Conservation (phyloP, 1,140 invertebrate species). For the Eulimnadia texana region DNA sequence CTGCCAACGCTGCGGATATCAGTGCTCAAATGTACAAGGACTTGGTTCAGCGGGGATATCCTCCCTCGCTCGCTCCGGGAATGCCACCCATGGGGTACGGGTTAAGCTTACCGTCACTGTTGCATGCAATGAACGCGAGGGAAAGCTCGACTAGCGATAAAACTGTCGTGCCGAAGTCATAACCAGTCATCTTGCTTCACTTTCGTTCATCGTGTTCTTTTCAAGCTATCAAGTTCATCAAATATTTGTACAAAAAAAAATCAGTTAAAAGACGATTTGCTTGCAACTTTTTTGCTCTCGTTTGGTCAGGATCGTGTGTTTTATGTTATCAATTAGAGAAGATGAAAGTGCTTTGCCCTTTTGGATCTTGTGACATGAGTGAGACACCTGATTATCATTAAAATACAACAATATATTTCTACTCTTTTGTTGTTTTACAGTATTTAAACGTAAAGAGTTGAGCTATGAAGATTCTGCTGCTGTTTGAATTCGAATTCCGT, state of each 20-base stretch:
- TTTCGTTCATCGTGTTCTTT: no score
- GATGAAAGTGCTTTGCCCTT: no score
- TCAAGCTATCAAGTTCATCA: no score
- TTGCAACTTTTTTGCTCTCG: no score
- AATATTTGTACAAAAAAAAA: no score
- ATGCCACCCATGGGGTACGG: background rate
- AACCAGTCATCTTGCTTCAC: background rate
- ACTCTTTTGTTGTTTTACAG: background rate
- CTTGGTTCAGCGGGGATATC: slow-evolving; percentile 12
- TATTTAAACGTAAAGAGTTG: background rate
- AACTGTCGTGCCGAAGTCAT: background rate
- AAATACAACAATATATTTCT: background rate
- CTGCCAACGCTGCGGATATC: slow-evolving; percentile 1
- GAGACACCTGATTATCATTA: no score
- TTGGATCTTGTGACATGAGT: no score
- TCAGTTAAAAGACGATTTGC: no score
- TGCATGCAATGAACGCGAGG: background rate
- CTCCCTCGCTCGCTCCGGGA: slow-evolving; percentile 6
- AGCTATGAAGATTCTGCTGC: background rate
- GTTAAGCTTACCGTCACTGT: background rate
- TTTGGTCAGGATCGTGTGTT: no score
- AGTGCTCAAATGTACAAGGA: slow-evolving; percentile 15
- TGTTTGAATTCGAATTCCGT: slow-evolving; percentile 62
- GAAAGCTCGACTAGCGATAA: background rate
- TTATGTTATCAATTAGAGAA: no score